Base-by-base conservation (phyloP, 2,113 vertebrate species). In the Lepisosteus osseus region DNA sequence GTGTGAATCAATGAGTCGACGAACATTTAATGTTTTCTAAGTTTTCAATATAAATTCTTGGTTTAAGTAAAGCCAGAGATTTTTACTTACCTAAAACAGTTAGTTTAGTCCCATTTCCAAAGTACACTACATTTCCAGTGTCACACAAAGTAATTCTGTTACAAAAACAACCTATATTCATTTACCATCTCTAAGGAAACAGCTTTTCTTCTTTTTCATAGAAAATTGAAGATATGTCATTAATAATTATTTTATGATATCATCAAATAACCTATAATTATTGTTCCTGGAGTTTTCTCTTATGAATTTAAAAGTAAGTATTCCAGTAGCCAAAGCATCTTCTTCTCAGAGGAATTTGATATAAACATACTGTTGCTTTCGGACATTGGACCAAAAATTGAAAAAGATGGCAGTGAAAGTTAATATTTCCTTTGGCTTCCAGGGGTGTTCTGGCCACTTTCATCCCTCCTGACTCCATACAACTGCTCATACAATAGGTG, bases 61-160 rank as follows among this genome's bases (percentile, higher is more conserved):
- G 12, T 55, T 71, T 9, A 4, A 72, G 69, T 63, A 1, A 63
- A 3, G 6, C 29, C 29, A 29, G 0, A 6, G 43, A 1, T 6
- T 65, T 40, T 3, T 11, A 51, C 93, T 94, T 89, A 94, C 92
- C 92, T 0, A 93, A 61, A 68, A 94, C 87, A 0, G 82, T 86
- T 69, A 85, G 78, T 17, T 74, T 0, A 0, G 41, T 84, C 76
- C 84, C 85, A 9, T 79, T 75, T 77, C 85, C 84, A 74, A 86
- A 86, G 73, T 78, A 67, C 68, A 82, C 83, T 67, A 74, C 72
- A 29, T 0, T 0, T 70, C 84, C 85, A 87, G 81, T 45, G 82
- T 80, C 90, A 91, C 89, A 54, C 40, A 82, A 82, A 72, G 17
- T 15, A 14, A 40, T 42, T 76, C 80, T 71, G 40, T 12, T 76